Evolutionary conservation across 2,888 invertebrate species (phyloP).

Genomic region (Deilephila porcellus): DNA sequence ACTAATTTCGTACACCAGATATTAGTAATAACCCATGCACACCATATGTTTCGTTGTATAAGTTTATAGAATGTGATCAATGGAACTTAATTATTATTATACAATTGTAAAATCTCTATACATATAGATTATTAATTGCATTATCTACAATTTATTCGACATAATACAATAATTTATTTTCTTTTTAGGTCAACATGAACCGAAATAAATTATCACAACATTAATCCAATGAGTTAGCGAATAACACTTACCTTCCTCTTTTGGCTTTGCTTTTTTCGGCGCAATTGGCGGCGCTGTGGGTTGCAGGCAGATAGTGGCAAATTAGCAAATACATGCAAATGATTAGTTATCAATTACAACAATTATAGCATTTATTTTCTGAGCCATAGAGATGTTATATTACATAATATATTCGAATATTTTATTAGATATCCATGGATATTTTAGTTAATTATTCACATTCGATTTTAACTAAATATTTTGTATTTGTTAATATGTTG

Average conservation of each 20-base stretch:
- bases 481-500: too few species aligned
- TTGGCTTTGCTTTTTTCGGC: constrained; percentile 49
- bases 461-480: too few species aligned
- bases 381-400: not conserved
- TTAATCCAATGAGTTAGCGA: not conserved
- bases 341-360: not conserved
- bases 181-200: not conserved
- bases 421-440: not conserved
- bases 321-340: constrained; percentile 36
- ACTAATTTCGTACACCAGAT: too few species aligned
- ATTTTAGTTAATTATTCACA: too few species aligned
- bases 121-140: too few species aligned
- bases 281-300: constrained; percentile 63
- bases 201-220: not conserved
- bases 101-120: too few species aligned
- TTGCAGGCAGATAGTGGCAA: constrained; percentile 43
- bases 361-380: not conserved
- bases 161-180: not conserved
- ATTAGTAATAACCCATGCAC: too few species aligned
- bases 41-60: too few species aligned
- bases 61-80: too few species aligned
- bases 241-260: constrained; percentile 50
- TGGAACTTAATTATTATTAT: too few species aligned
- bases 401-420: not conserved
- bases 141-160: not conserved